These are phyloP conservation scores for Drosophila kanapiae DNA, from an alignment of 1,140 invertebrate species.

Conservation along the genomic window DNA sequence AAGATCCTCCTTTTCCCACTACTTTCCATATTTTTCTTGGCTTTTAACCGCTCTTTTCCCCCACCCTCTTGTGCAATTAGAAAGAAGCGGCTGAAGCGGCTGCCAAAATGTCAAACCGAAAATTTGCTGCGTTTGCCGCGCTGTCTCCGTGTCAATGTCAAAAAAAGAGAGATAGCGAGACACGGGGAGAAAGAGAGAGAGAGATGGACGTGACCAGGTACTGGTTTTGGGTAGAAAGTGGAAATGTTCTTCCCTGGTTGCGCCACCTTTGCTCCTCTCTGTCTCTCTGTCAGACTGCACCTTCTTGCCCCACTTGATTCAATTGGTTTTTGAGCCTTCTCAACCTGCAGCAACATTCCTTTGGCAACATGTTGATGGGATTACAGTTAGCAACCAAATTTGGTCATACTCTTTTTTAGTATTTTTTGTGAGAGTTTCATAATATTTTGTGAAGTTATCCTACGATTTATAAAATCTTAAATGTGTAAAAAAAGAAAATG, in stretches of 20 bases:
- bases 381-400: conserved; percentile 17
- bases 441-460: too few species aligned
- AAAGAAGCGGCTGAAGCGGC: conserved; percentile 57
- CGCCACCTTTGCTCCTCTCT: background rate
- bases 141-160: conserved; percentile 53
- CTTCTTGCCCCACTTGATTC: conserved; percentile 31
- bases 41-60: conserved; percentile 3
- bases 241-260: conserved; percentile 13
- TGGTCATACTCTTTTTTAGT: background rate
- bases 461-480: too few species aligned
- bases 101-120: conserved; percentile 81
- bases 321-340: conserved; percentile 29
- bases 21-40: conserved; percentile 2
- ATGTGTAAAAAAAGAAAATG: too few species aligned
- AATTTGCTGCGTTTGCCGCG: conserved; percentile 69
- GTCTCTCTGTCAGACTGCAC: conserved; percentile 40
- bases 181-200: background rate
- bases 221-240: conserved; percentile 51
- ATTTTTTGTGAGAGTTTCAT: background rate
- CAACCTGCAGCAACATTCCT: conserved; percentile 35
- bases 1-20: conserved; percentile 25
- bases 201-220: conserved; percentile 23
- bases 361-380: conserved; percentile 25
- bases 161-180: conserved; percentile 3
- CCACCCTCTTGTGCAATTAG: conserved; percentile 60